Conservation (phyloP, 2,888 invertebrate genomes). For the Ethmia dodecea region DNA sequence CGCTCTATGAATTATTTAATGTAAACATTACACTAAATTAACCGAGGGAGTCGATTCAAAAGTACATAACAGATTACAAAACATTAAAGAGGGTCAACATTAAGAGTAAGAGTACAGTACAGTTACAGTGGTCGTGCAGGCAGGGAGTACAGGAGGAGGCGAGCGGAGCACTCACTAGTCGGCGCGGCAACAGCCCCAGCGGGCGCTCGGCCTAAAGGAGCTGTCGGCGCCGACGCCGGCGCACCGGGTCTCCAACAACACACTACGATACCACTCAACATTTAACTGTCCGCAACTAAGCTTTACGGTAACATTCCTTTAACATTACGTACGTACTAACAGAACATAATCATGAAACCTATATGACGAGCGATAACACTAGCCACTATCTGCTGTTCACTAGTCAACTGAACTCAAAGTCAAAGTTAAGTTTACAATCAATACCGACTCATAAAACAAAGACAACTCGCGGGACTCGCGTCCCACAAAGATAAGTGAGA, state of each 20-base stretch:
- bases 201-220: constrained; percentile 38
- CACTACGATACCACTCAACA: constrained; percentile 76
- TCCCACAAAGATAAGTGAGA: constrained; percentile 76
- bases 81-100: constrained; percentile 70
- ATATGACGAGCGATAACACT: constrained; percentile 75
- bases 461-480: constrained; percentile 72
- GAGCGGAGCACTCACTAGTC: constrained; percentile 46
- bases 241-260: constrained; percentile 70
- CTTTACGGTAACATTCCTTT: constrained; percentile 72
- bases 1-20: constrained; percentile 75
- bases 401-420: constrained; percentile 74
- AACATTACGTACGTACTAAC: constrained; percentile 68
- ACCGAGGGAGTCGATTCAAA: constrained; percentile 72
- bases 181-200: constrained; percentile 8
- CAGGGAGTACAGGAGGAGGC: constrained; percentile 49
- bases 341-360: constrained; percentile 75
- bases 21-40: constrained; percentile 72
- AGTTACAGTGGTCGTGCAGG: constrained; percentile 69
- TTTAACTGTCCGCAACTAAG: constrained; percentile 72
- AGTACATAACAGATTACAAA: constrained; percentile 71
- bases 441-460: constrained; percentile 71
- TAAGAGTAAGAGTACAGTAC: constrained; percentile 67
- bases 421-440: constrained; percentile 71
- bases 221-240: constrained; percentile 57
- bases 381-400: constrained; percentile 77